These are phyloP conservation scores for Zophobas morio DNA, from an alignment of 1,140 invertebrate genomes.

Conservation along the genomic window DNA sequence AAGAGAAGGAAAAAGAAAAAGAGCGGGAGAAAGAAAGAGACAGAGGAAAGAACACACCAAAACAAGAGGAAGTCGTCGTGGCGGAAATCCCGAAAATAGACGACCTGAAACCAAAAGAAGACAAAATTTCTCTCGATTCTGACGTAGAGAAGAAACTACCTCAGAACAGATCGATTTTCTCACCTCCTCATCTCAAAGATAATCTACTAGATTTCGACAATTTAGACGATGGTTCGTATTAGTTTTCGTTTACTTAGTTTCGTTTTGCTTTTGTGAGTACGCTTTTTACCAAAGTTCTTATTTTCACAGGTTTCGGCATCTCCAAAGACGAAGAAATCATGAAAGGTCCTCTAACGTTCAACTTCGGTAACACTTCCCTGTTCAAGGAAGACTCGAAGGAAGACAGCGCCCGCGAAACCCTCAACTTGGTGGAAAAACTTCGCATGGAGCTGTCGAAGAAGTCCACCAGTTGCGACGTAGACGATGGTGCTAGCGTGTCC, in stretches of 20 bases:
- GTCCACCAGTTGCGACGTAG: conserved; percentile 68
- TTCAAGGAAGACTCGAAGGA: conserved; percentile 87
- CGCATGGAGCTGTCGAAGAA: conserved; percentile 79
- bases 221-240: conserved; percentile 71
- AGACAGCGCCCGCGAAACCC: conserved; percentile 81
- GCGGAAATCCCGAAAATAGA: neutral
- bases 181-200: conserved; percentile 77
- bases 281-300: too few relatives aligned
- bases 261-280: too few relatives aligned
- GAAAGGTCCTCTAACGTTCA: conserved; percentile 75
- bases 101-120: neutral
- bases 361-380: conserved; percentile 75
- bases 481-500: conserved; percentile 59
- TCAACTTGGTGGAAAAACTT: conserved; percentile 84
- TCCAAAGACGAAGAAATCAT: conserved; percentile 74
- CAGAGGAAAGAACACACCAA: conserved; percentile 9
- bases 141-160: conserved; percentile 11
- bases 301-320: conserved; percentile 69
- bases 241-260: too few relatives aligned
- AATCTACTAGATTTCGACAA: conserved; percentile 78
- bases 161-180: conserved; percentile 76
- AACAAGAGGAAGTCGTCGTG: conserved; percentile 52
- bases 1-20: conserved; percentile 37
- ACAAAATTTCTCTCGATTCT: neutral
- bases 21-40: too few relatives aligned